Evolutionary conservation across 2,888 invertebrate species (phyloP).

Genomic region (Hirtodrosophila confusa): DNA sequence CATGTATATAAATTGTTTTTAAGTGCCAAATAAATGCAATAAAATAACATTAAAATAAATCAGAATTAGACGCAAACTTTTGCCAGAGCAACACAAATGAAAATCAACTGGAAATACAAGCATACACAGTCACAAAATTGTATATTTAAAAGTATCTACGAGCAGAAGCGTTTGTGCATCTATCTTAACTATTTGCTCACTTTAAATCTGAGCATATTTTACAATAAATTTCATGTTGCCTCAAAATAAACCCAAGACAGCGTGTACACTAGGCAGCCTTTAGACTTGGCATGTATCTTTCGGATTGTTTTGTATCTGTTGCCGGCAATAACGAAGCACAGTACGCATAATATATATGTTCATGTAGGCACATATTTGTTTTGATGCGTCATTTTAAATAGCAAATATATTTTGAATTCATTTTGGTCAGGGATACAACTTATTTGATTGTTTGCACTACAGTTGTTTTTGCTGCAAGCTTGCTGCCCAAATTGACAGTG

Average conservation of each 20-base stretch:
- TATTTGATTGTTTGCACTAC: conserved; percentile 50
- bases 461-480: no score
- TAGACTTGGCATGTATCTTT: conserved; percentile 22
- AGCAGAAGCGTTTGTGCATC: conserved; percentile 31
- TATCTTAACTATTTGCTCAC: conserved; percentile 38
- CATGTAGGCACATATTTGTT: conserved; percentile 10
- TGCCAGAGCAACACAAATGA: background rate
- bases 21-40: conserved; percentile 11
- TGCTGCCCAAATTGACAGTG: conserved; percentile 64
- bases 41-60: conserved; percentile 64
- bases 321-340: conserved; percentile 4
- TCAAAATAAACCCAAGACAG: conserved; percentile 52
- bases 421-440: conserved; percentile 52
- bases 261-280: conserved; percentile 17
- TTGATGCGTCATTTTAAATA: conserved; percentile 59
- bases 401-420: conserved; percentile 52
- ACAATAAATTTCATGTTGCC: conserved; percentile 60
- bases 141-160: conserved; percentile 10
- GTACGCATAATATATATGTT: background rate
- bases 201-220: conserved; percentile 51
- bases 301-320: conserved; percentile 12
- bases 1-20: background rate
- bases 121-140: background rate
- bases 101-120: conserved; percentile 3
- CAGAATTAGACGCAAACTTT: conserved; percentile 55